Percentiles rank a stretch among this genome's conserved stretches.
These are phyloP conservation scores for Athripsodes cinereus DNA, from an alignment of 2,888 invertebrate species.

Conservation along the genomic window DNA sequence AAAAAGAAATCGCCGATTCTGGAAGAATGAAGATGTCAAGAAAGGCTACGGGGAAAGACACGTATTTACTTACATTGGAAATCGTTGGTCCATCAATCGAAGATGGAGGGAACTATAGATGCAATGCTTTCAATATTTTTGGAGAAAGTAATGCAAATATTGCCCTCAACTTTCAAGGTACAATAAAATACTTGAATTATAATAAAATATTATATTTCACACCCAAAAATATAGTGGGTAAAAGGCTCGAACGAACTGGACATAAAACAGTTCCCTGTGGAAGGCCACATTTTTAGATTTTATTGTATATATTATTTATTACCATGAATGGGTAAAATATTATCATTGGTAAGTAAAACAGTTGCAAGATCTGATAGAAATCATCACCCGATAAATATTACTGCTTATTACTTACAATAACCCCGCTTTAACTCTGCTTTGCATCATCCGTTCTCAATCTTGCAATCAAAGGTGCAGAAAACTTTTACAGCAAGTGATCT, in stretches of 20 bases:
- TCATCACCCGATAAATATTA: background rate
- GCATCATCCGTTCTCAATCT: background rate
- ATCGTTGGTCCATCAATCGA: conserved; percentile 92
- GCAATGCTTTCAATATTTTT: conserved; percentile 96
- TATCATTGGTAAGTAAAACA: background rate
- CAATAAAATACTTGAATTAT: background rate
- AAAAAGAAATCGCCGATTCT: conserved; percentile 76
- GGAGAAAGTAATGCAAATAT: conserved; percentile 99
- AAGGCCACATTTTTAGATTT: too few species aligned
- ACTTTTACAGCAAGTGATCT: too few species aligned
- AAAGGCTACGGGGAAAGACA: conserved; percentile 84
- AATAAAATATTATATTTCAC: background rate
- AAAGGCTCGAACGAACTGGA: background rate
- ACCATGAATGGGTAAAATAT: background rate
- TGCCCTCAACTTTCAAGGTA: conserved; percentile 99
- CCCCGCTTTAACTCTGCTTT: background rate
- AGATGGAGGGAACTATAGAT: conserved; percentile 98
- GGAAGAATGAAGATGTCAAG: conserved; percentile 86
- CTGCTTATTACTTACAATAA: background rate
- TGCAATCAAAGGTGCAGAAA: too few species aligned
- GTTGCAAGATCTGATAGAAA: background rate
- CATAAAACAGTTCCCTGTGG: too few species aligned
- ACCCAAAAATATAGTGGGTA: background rate
- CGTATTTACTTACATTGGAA: conserved; percentile 86
- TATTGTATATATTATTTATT: too few species aligned